These are phyloP conservation scores for Pseudochirops cupreus DNA, from an alignment of 2,797 vertebrate species.

Conservation along the genomic window DNA sequence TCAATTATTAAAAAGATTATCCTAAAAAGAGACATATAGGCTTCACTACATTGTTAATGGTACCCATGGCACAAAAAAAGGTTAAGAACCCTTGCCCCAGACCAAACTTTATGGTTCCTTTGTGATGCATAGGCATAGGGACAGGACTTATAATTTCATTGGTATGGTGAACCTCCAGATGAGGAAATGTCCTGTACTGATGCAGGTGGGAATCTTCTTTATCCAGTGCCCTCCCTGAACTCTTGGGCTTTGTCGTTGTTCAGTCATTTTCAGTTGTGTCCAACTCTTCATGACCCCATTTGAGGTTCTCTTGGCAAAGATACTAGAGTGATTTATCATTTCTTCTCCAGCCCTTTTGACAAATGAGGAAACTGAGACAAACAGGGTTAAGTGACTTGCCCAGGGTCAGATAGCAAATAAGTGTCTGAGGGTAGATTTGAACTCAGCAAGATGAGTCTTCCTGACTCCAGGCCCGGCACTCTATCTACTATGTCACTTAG, in stretches of 20 bases:
- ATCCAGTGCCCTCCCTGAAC: neutral
- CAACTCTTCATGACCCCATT: neutral
- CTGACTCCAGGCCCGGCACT: neutral
- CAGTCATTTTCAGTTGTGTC: neutral
- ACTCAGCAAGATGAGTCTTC: neutral
- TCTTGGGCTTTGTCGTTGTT: neutral
- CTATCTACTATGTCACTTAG: neutral
- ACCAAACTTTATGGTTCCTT: neutral
- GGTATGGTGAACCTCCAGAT: neutral
- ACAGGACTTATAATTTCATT: neutral
- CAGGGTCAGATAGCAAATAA: too few species aligned
- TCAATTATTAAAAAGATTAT: neutral
- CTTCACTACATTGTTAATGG: neutral
- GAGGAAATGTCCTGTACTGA: neutral
- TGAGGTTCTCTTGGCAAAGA: neutral
- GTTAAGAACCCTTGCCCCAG: neutral
- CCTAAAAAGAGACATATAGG: neutral
- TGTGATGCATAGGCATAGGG: neutral
- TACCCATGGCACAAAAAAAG: neutral
- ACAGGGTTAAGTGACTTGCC: too few species aligned
- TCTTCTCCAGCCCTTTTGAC: neutral
- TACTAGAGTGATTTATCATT: neutral
- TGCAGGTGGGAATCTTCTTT: neutral
- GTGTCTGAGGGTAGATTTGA: neutral
- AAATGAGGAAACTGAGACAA: neutral